A percentile compares a stretch with the other conserved stretches of the same genome.
Evolutionary conservation across 2,888 invertebrate species (phyloP).

Genomic region (Deilephila porcellus): DNA sequence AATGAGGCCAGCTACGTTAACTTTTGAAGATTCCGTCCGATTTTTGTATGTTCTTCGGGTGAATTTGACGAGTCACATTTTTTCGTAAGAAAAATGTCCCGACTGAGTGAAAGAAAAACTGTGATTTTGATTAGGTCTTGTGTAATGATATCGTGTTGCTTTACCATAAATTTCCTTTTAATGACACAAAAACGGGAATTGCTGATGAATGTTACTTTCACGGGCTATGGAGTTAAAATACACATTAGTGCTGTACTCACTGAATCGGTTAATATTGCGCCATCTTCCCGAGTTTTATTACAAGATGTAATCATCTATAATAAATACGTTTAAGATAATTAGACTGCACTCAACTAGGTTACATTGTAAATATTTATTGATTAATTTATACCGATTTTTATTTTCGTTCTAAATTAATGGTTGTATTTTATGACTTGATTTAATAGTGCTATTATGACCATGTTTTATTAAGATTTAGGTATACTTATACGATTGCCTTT

Average conservation of each 20-base stretch:
- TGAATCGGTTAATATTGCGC: background rate
- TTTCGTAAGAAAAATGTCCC: background rate
- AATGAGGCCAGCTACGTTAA: slow-evolving; percentile 23
- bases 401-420: background rate
- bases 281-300: background rate
- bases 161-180: slow-evolving; percentile 16
- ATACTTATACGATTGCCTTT: background rate
- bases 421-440: background rate
- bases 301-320: slow-evolving; percentile 15
- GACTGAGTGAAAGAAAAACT: background rate
- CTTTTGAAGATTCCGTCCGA: slow-evolving; percentile 15
- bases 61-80: background rate
- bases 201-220: slow-evolving; percentile 18
- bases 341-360: background rate
- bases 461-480: background rate
- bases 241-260: slow-evolving; percentile 7
- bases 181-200: slow-evolving; percentile 12
- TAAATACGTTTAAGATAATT: slow-evolving; percentile 1
- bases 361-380: slow-evolving; percentile 14
- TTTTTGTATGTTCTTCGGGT: background rate
- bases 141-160: background rate
- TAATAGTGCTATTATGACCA: background rate
- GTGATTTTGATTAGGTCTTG: slow-evolving; percentile 1
- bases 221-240: slow-evolving; percentile 12
- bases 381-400: slow-evolving; percentile 1